These are phyloP conservation scores for Calephelis nemesis DNA, from an alignment of 1,140 invertebrate genomes.

Conservation along the genomic window DNA sequence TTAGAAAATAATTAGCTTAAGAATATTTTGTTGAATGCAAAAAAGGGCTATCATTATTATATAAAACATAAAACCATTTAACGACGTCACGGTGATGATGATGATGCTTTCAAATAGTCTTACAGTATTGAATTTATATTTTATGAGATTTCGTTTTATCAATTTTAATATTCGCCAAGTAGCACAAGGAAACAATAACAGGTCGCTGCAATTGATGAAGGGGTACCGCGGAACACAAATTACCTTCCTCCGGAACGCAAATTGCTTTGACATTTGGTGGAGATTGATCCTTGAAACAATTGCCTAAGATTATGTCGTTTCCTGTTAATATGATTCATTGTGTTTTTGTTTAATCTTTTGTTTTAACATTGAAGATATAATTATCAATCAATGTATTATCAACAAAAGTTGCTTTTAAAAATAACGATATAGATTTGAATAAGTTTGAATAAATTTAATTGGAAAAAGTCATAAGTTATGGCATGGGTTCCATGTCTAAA, in stretches of 20 bases:
- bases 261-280: constrained; percentile 40
- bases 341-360: background rate
- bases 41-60: too few relatives aligned
- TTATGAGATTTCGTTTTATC: background rate
- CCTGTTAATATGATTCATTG: constrained; percentile 8
- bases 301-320: constrained; percentile 22
- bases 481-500: too few relatives aligned
- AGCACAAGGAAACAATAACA: constrained; percentile 48
- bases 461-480: too few relatives aligned
- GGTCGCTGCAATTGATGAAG: constrained; percentile 45
- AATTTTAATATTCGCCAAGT: constrained; percentile 11
- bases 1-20: too few relatives aligned
- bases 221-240: constrained; percentile 46
- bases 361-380: background rate
- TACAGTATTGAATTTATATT: background rate
- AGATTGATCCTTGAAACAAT: constrained; percentile 40
- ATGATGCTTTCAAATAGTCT: too few relatives aligned
- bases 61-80: too few relatives aligned
- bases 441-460: too few relatives aligned
- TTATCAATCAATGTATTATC: too few relatives aligned
- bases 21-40: too few relatives aligned
- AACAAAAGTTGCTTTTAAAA: too few relatives aligned
- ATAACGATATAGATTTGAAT: too few relatives aligned
- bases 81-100: too few relatives aligned
- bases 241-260: constrained; percentile 56